Base-by-base conservation (phyloP, 2,797 vertebrate species). In the Gymnothorax reevesii region DNA sequence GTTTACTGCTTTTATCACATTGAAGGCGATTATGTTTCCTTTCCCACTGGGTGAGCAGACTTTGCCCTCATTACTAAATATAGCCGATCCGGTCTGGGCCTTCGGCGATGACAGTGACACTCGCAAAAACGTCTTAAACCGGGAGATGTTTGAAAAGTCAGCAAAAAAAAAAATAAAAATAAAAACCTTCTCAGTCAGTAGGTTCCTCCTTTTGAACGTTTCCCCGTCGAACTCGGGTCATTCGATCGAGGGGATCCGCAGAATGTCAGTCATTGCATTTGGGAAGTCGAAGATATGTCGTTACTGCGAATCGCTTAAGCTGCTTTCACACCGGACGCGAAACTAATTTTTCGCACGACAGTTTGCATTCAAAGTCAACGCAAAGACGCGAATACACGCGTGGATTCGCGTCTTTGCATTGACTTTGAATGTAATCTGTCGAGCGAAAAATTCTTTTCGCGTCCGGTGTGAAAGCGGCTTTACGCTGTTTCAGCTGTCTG, bases 1-100 rank as follows among this genome's bases (percentile, higher is more conserved):
- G 49, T 79, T 42, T 79, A 79, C 15, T 79, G 73, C 33, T 77
- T 17, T 77, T 20, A 22, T 79, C 75, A 79, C 17, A 49, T 42
- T 54, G 42, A 54, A 79, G 9, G 42, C 17, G 75, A 79, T 79
- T 52, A 17, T 42, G 17, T 52, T 49, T 49, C 73, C 20, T 7
- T n/a, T 54, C 8, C 42, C 17, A 79, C 17, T 52, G 75, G 75
- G 54, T 20, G 49, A 17, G 49, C 49, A 54, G 49, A 20, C 75
- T 79, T 10, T 79, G 75, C 22, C 75, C 75, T 79, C 75, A 54
- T 79, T 79, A 79, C 49, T 79, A 79, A 79, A 79, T 79, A 79
- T 79, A 54, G 42, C 27, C 27, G 20, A 54, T 42, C 49, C 71
- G 6, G 15, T 54, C 8, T 22, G 75, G 12, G 42, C 49, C 20